Percentiles rank a stretch among this genome's conserved stretches.
These are phyloP conservation scores for Apodemia duryi DNA, from an alignment of 2,888 invertebrate species.

Conservation along the genomic window DNA sequence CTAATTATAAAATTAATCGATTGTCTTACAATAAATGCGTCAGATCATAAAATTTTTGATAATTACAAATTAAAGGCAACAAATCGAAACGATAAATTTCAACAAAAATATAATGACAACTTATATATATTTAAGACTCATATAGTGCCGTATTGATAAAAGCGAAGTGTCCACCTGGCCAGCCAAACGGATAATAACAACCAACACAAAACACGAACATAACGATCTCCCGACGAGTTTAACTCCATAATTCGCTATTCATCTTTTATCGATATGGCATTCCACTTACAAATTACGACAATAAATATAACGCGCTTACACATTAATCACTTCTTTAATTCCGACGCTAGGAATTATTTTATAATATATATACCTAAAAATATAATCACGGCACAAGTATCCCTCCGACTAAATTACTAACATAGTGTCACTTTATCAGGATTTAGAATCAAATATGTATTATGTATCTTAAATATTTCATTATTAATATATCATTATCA, in stretches of 20 bases:
- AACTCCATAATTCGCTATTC: slow-evolving; percentile 74
- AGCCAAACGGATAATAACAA: slow-evolving; percentile 57
- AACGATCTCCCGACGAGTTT: slow-evolving; percentile 71
- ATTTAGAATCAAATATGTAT: slow-evolving; percentile 80
- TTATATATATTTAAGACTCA: slow-evolving; percentile 69
- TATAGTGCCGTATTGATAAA: slow-evolving; percentile 77
- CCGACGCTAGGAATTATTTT: slow-evolving; percentile 80
- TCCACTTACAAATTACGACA: slow-evolving; percentile 78
- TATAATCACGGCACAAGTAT: slow-evolving; percentile 81
- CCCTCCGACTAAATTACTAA: slow-evolving; percentile 80
- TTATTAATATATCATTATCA: slow-evolving; percentile 80
- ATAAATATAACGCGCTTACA: slow-evolving; percentile 80
- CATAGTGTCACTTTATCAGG: slow-evolving; percentile 80
- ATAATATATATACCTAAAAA: slow-evolving; percentile 80
- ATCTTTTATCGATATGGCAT: slow-evolving; percentile 80
- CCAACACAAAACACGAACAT: slow-evolving; percentile 63
- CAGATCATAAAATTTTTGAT: slow-evolving; percentile 78
- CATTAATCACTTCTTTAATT: slow-evolving; percentile 79
- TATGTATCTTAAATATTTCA: slow-evolving; percentile 80
- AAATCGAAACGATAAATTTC: slow-evolving; percentile 76
- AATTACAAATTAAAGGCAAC: slow-evolving; percentile 74
- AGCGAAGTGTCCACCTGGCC: slow-evolving; percentile 55
- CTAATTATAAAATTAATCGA: slow-evolving; percentile 79
- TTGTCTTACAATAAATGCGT: slow-evolving; percentile 80
- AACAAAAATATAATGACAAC: slow-evolving; percentile 75